phyloP scores from a whole-genome alignment of 2,797 vertebrate genomes.

The Danio aesculapii region DNA sequence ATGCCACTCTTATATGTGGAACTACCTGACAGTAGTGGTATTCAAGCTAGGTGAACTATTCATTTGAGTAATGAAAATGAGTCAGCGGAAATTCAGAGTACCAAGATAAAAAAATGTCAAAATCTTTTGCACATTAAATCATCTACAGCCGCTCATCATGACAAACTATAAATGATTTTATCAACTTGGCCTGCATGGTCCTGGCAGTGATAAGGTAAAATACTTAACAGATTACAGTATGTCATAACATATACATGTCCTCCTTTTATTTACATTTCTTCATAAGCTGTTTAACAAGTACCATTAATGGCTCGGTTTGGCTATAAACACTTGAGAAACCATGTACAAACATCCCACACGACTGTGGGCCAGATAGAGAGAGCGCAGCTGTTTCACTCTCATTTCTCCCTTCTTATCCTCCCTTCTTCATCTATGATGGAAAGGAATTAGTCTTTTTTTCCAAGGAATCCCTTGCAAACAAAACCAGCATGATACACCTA shows the following conservation, averaged over 20 bases:
- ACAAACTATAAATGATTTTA: slow-evolving; percentile 57
- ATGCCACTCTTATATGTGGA: no score
- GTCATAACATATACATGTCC: slow-evolving; percentile 60
- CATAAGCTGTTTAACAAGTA: slow-evolving; percentile 61
- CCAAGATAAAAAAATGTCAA: neutral
- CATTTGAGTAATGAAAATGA: neutral
- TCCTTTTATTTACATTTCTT: slow-evolving; percentile 57
- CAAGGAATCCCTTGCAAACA: slow-evolving; percentile 35
- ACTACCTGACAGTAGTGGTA: no score
- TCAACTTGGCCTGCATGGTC: slow-evolving; percentile 46
- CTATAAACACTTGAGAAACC: slow-evolving; percentile 72
- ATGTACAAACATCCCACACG: slow-evolving; percentile 70
- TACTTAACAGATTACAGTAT: slow-evolving; percentile 61
- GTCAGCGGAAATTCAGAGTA: neutral
- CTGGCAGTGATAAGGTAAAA: slow-evolving; percentile 52
- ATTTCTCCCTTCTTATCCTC: slow-evolving; percentile 55
- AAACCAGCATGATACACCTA: neutral
- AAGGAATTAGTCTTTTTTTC: slow-evolving; percentile 65
- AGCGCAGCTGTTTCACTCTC: slow-evolving; percentile 64
- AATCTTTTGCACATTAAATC: slow-evolving; percentile 9
- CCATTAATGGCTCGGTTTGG: slow-evolving; percentile 73
- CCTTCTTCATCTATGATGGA: no score
- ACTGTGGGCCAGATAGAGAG: slow-evolving; percentile 55
- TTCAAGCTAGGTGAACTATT: neutral
- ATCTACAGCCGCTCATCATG: slow-evolving; percentile 8